Conservation (phyloP, 2,888 invertebrate genomes). For the Nymphalis c-album region DNA sequence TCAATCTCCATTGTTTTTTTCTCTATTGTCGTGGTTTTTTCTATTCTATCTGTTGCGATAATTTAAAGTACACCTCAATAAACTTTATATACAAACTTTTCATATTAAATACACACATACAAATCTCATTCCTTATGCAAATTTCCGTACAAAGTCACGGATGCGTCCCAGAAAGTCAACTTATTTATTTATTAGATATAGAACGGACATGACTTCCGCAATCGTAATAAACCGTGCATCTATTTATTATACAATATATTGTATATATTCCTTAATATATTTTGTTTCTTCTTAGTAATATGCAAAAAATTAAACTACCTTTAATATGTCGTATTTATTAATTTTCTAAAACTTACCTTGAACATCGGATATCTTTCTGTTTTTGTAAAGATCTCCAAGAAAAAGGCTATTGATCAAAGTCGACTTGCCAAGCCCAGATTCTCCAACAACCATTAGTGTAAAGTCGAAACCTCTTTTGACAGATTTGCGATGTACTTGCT, state of each 20-base stretch:
- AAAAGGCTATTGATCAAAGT: slow-evolving; percentile 97
- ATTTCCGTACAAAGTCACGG: background rate
- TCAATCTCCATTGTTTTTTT: slow-evolving; percentile 96
- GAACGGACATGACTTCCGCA: background rate
- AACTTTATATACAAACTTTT: no score
- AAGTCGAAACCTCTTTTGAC: slow-evolving; percentile 98
- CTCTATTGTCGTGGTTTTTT: slow-evolving; percentile 87
- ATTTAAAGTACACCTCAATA: background rate
- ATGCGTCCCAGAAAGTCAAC: background rate
- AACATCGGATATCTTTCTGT: slow-evolving; percentile 87
- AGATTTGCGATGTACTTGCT: slow-evolving; percentile 97
- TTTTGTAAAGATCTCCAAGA: slow-evolving; percentile 95
- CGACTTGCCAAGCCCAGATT: slow-evolving; percentile 96
- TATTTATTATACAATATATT: background rate
- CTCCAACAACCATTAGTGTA: slow-evolving; percentile 97
- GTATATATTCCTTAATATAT: no score
- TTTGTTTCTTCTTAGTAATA: no score
- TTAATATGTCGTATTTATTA: background rate
- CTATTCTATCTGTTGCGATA: slow-evolving; percentile 78
- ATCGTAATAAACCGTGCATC: background rate
- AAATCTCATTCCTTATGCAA: no score
- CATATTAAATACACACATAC: no score
- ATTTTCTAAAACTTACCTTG: slow-evolving; percentile 74
- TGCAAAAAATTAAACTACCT: no score
- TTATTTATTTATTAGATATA: slow-evolving; percentile 2